Base-by-base conservation (phyloP, 2,888 invertebrate species). In the Nipponacmea schrenckii region DNA sequence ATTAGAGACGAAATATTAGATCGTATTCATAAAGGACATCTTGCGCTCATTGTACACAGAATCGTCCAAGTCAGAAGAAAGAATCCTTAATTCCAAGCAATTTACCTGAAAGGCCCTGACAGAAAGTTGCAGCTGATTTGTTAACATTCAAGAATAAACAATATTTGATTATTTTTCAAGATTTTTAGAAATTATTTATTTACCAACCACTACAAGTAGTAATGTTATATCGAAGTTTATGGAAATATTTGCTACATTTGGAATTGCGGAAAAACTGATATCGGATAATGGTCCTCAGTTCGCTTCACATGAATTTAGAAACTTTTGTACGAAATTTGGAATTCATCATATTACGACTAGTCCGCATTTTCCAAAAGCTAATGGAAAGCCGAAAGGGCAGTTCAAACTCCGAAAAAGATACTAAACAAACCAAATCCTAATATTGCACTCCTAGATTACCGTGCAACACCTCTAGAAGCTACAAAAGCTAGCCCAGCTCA, bases 31-130 rank as follows among this genome's bases (percentile, higher is more conserved):
- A 15, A 10, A 12, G 48, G 67, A 45, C 67, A 67, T 67, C 15
- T 5, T 31, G 15, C 66, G 48, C 14, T 62, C 67, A 31, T n/a
- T 10, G n/a, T 31, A 56, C 12, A 72, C 66, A 31, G 26, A 14
- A n/a, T n/a, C n/a, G n/a, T n/a, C n/a, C n/a, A n/a, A n/a, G n/a
- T n/a, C n/a, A n/a, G n/a, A n/a, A n/a, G n/a, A 63, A 17, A 17
- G 67, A 75, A 20, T 69, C 76, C 27, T 31, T 74, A 15, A 68
- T 50, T 17, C 39, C 73, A 0, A 71, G 71, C 15, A 17, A 27
- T 17, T 50, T 75, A 2, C 72, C 76, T 12, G 67, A 67, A 15
- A n/a, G 66, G 12, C 74, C 76, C 66, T 76, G 76, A 74, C 66
- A 72, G 44, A 70, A 50, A 8, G 45, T 44, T 72, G 70, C 45